Percentiles rank a stretch among this genome's conserved stretches.
These are phyloP conservation scores for Macropis europaea DNA, from an alignment of 2,888 invertebrate species.

Conservation along the genomic window DNA sequence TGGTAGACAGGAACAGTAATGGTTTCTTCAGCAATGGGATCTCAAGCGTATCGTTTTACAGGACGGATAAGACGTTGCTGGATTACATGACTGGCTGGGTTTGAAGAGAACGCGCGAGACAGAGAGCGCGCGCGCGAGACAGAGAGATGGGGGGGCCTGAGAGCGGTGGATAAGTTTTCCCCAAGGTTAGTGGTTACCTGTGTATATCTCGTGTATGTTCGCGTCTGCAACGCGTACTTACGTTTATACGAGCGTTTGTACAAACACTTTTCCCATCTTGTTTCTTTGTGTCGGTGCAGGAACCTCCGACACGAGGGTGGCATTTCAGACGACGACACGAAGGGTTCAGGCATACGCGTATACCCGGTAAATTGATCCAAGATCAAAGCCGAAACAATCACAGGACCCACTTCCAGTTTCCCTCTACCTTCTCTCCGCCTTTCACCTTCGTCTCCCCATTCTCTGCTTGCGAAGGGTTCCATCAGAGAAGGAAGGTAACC, in stretches of 20 bases:
- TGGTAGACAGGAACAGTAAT: constrained; percentile 61
- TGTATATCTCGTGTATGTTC: neutral
- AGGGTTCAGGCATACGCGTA: constrained; percentile 72
- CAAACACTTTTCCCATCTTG: neutral
- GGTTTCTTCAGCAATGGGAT: constrained; percentile 65
- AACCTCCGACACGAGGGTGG: constrained; percentile 33
- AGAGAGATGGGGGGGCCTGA: constrained; percentile 7
- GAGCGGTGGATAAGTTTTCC: constrained; percentile 17
- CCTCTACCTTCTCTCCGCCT: constrained; percentile 44
- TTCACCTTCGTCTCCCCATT: constrained; percentile 11
- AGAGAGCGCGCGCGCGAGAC: constrained; percentile 5
- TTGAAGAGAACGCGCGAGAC: constrained; percentile 31
- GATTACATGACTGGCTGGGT: constrained; percentile 52
- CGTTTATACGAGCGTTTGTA: neutral
- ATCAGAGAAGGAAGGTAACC: constrained; percentile 70
- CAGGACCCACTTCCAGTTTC: constrained; percentile 73
- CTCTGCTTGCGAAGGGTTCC: constrained; percentile 34
- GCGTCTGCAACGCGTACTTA: neutral
- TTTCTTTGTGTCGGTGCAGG: constrained; percentile 17
- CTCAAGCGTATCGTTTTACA: constrained; percentile 75
- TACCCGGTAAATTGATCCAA: constrained; percentile 79
- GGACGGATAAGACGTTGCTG: constrained; percentile 55
- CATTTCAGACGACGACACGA: constrained; percentile 65
- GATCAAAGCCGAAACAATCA: constrained; percentile 80
- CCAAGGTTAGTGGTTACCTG: constrained; percentile 21